phyloP scores from a whole-genome alignment of 1,140 invertebrate genomes.

The Cyrtorhinus lividipennis region DNA sequence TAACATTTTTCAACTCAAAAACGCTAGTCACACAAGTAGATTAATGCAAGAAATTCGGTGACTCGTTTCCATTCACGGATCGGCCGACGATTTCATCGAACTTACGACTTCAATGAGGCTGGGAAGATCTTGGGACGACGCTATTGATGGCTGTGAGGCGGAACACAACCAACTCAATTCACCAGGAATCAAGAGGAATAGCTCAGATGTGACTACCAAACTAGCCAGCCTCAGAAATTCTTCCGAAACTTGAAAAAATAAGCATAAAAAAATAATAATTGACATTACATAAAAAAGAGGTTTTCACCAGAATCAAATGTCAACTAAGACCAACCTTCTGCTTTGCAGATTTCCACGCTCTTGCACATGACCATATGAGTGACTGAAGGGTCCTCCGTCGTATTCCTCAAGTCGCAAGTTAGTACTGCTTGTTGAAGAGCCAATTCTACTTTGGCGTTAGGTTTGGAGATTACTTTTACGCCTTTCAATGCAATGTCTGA shows the following conservation, averaged over 20 bases:
- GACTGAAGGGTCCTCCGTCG: conserved; percentile 1
- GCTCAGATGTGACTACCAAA: conserved; percentile 1
- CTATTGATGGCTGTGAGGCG: conserved; percentile 27
- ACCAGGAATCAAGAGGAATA: conserved; percentile 29
- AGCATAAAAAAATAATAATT: background rate
- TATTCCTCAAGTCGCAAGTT: background rate
- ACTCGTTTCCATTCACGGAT: no score
- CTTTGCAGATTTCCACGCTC: conserved; percentile 5
- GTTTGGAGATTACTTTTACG: conserved; percentile 11
- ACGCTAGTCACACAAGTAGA: no score
- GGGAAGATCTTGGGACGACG: conserved; percentile 32
- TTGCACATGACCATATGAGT: background rate
- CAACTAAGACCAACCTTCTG: conserved; percentile 5
- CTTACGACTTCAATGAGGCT: conserved; percentile 36
- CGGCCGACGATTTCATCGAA: background rate
- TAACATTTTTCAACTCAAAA: no score
- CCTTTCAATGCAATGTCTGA: background rate
- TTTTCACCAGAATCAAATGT: background rate
- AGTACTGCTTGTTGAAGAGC: conserved; percentile 13
- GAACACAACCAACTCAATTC: conserved; percentile 33
- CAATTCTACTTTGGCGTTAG: conserved; percentile 4
- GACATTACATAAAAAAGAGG: no score
- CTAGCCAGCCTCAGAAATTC: conserved; percentile 4
- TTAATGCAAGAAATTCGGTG: no score
- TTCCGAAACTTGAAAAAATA: background rate